Conservation (phyloP, 2,888 invertebrate genomes). For the Cephus spinipes region DNA sequence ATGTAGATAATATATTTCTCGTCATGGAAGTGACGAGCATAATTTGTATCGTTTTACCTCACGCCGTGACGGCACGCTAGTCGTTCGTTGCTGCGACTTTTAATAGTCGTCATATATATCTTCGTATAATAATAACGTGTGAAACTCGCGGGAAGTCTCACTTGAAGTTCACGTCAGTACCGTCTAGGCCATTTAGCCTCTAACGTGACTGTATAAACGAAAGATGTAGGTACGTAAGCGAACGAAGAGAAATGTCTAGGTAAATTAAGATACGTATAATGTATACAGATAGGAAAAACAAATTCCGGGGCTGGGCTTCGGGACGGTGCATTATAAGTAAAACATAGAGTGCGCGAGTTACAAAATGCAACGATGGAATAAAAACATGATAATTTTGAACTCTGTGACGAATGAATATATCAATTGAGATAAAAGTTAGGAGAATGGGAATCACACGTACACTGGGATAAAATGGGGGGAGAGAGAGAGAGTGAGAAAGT, state of each 20-base stretch:
- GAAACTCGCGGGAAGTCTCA: neutral
- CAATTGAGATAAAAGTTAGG: slow-evolving; percentile 24
- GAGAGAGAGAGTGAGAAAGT: neutral
- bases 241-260: slow-evolving; percentile 39
- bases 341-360: slow-evolving; percentile 19
- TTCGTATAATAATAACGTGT: neutral
- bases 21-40: neutral
- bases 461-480: neutral
- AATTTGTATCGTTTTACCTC: neutral
- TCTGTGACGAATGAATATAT: slow-evolving; percentile 26
- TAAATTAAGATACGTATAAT: slow-evolving; percentile 35
- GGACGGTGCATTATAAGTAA: slow-evolving; percentile 43
- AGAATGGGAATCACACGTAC: neutral
- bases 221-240: slow-evolving; percentile 26
- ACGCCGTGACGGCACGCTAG: neutral
- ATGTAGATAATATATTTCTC: neutral
- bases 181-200: neutral
- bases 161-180: neutral
- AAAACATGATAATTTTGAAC: slow-evolving; percentile 19
- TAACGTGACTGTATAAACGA: neutral
- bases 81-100: neutral
- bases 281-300: slow-evolving; percentile 37
- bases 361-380: slow-evolving; percentile 16
- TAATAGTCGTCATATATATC: neutral
- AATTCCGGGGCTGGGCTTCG: slow-evolving; percentile 61